A percentile compares a stretch with the other conserved stretches of the same genome.
phyloP scores from a whole-genome alignment of 2,113 vertebrate species.

The Ellobius talpinus region DNA sequence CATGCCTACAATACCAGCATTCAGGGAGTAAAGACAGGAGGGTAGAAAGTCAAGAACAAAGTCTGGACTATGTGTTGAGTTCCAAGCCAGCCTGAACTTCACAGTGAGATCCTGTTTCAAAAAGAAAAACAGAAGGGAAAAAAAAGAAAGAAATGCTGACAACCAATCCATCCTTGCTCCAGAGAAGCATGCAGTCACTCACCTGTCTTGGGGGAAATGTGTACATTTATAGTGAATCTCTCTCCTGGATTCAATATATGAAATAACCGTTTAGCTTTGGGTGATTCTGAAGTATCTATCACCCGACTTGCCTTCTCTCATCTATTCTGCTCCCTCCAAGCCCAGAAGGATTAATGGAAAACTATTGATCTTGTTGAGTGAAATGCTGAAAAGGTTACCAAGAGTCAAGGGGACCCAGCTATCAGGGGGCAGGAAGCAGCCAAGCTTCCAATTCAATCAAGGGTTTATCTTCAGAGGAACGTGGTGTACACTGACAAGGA shows the following conservation, averaged over 20 bases:
- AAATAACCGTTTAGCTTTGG: slow-evolving; percentile 71
- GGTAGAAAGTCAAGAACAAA: too few relatives aligned
- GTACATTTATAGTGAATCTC: slow-evolving; percentile 46
- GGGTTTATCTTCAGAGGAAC: slow-evolving; percentile 55
- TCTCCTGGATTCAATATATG: slow-evolving; percentile 54
- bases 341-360: slow-evolving; percentile 70
- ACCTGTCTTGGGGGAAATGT: slow-evolving; percentile 42
- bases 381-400: slow-evolving; percentile 67
- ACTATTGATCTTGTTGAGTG: slow-evolving; percentile 70
- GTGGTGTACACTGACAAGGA: background rate
- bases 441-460: slow-evolving; percentile 49
- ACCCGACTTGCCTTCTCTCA: slow-evolving; percentile 28
- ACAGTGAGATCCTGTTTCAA: background rate
- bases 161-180: background rate
- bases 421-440: slow-evolving; percentile 10
- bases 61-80: background rate
- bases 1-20: background rate
- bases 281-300: slow-evolving; percentile 69
- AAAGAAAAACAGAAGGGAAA: background rate
- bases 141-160: background rate
- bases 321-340: slow-evolving; percentile 60
- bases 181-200: slow-evolving; percentile 46
- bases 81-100: background rate
- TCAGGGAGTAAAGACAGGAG: background rate
- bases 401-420: slow-evolving; percentile 65